Conservation (phyloP, 2,888 invertebrate species). For the Ophion ventricosus region DNA sequence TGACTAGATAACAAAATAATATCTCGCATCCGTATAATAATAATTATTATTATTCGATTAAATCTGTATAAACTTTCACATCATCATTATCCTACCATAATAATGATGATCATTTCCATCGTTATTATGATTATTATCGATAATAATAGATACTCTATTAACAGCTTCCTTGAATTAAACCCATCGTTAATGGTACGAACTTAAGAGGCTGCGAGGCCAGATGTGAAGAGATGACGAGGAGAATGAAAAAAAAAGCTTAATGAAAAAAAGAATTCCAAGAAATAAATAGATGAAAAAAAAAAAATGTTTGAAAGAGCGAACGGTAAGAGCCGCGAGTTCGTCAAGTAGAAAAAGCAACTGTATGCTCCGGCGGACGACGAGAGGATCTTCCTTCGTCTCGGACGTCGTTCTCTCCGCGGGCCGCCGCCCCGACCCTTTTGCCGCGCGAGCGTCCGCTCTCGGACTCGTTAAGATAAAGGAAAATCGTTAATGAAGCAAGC, state of each 20-base stretch:
- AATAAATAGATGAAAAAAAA: not conserved
- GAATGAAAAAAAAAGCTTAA: not conserved
- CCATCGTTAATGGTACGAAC: not conserved
- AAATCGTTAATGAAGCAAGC: constrained; percentile 56
- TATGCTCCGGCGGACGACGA: constrained; percentile 29
- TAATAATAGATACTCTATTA: not conserved
- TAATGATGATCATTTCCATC: not conserved
- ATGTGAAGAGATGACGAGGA: not conserved
- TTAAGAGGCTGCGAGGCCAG: not conserved
- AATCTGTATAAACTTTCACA: too few species aligned
- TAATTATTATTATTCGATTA: too few species aligned
- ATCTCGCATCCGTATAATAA: too few species aligned
- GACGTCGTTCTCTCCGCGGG: not conserved
- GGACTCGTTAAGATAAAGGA: constrained; percentile 53
- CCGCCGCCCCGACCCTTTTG: not conserved
- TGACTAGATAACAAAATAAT: too few species aligned
- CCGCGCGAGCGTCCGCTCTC: not conserved
- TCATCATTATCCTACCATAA: too few species aligned
- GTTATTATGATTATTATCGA: not conserved
- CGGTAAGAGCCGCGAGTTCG: constrained; percentile 25
- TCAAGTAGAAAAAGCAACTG: constrained; percentile 48
- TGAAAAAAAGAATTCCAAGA: constrained; percentile 4
- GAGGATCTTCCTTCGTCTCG: not conserved
- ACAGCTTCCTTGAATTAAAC: not conserved
- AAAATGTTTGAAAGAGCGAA: constrained; percentile 9